Conservation (phyloP, 2,888 invertebrate species). For the Quadriops clusia region DNA sequence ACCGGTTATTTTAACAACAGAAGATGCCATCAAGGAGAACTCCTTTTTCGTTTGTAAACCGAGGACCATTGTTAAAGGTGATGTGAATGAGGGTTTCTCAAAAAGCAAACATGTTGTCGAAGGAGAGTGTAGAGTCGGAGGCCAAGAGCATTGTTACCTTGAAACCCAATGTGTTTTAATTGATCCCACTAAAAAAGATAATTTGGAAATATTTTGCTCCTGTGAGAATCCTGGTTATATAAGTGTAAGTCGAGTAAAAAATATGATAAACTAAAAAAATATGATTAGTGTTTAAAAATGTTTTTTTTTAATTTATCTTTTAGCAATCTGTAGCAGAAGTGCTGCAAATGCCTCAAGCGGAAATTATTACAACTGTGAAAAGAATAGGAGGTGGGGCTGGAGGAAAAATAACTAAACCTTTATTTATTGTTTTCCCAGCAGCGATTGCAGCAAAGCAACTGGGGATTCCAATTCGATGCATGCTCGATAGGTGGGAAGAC, state of each 20-base stretch:
- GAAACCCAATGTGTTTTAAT: constrained; percentile 71
- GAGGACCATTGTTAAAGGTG: constrained; percentile 49
- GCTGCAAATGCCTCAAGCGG: constrained; percentile 60
- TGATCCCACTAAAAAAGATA: constrained; percentile 62
- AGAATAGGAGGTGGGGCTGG: constrained; percentile 93
- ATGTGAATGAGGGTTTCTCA: constrained; percentile 54
- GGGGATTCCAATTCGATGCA: constrained; percentile 67
- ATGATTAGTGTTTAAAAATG: background rate
- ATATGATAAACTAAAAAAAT: constrained; percentile 5
- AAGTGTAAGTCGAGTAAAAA: constrained; percentile 37
- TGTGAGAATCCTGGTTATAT: constrained; percentile 76
- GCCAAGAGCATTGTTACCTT: constrained; percentile 94
- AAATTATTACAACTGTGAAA: constrained; percentile 66
- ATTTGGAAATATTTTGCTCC: constrained; percentile 71
- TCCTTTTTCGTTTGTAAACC: constrained; percentile 56
- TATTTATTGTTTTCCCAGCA: constrained; percentile 56
- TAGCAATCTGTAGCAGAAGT: constrained; percentile 59
- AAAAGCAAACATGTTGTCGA: constrained; percentile 62
- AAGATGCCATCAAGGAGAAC: constrained; percentile 70
- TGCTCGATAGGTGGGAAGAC: constrained; percentile 89
- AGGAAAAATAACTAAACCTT: constrained; percentile 76
- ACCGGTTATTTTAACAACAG: constrained; percentile 75
- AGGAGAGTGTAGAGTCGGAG: constrained; percentile 70
- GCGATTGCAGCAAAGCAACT: constrained; percentile 73
- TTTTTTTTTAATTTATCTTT: background rate